Evolutionary conservation across 2,888 invertebrate species (phyloP), one percentile per base, ranked within the genome.

Genomic region (Vesta saturnalis): DNA sequence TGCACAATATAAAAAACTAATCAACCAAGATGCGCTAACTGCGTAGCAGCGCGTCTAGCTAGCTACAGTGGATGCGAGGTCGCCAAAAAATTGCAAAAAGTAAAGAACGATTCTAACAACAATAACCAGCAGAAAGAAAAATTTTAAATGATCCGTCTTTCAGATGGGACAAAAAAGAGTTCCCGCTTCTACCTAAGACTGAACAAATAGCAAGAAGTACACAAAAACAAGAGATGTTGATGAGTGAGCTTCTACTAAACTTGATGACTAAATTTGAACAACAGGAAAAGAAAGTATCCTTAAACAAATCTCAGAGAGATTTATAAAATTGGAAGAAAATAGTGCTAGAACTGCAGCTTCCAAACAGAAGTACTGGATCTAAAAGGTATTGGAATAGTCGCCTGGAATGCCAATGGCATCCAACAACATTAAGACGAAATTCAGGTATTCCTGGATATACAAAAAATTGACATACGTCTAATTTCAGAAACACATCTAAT

Each of bases 201-300:
- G 14, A 56, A 56, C n/a, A 56, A 56, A 18, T 23, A 8, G 56
- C 22, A 56, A 15, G 56, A 30, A 22, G 30, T 47, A n/a, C 47
- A 6, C 47, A 4, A 14, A 47, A 47, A 47, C 47, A 47, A 15
- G 15, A 56, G 5, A n/a, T 56, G 15, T 56, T 12, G 30, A 56
- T 15, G 19, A 23, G 22, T 8, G 14, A 56, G 14, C 30, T 56
- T 22, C n/a, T 56, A 8, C 15, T n/a, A 56, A 56, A 30, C 22
- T 23, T 56, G 56, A 56, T 56, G 56, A 2, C 21, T 16, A 21
- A 47, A 47, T 47, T 47, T 47, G 22, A 59, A 59, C 59, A 59
- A 47, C 47, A 47, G 39, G 43, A 58, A 59, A 59, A 59, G 59
- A 59, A 47, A 59, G 39, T 10, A 57, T 57, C 16, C 57, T 35